Evolutionary conservation across 2,888 invertebrate species (phyloP).

Genomic region (Pseudococcus viburni): DNA sequence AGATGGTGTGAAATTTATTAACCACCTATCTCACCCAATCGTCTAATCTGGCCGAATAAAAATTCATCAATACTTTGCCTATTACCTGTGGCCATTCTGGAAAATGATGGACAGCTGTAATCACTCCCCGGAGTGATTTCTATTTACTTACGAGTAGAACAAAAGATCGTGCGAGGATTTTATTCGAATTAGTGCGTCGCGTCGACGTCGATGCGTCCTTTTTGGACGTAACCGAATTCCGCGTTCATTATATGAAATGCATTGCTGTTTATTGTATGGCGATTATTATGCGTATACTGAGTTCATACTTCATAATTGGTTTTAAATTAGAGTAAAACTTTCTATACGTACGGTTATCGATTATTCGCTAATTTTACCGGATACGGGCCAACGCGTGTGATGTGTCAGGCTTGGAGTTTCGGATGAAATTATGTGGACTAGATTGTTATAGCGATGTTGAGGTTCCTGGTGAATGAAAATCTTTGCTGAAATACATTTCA

Average conservation of each 20-base stretch:
- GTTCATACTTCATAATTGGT: background rate
- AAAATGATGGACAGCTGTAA: slow-evolving; percentile 28
- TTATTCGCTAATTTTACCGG: slow-evolving; percentile 17
- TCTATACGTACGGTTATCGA: slow-evolving; percentile 5
- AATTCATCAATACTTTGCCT: background rate
- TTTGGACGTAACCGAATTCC: background rate
- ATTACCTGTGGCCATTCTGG: background rate
- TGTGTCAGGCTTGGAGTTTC: background rate
- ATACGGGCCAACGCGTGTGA: background rate
- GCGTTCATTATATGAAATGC: background rate
- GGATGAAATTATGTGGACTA: background rate
- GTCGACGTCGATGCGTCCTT: background rate
- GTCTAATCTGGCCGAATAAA: background rate
- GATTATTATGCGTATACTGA: background rate
- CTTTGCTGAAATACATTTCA: too few relatives aligned
- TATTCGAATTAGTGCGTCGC: background rate
- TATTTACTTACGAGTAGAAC: background rate
- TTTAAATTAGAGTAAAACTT: slow-evolving; percentile 10
- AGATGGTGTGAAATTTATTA: background rate
- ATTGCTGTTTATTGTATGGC: background rate
- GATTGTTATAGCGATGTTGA: background rate
- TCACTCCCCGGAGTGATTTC: background rate
- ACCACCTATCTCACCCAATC: background rate
- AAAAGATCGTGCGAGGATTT: background rate
- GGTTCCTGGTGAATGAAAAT: background rate